phyloP scores from a whole-genome alignment of 1,140 invertebrate genomes.

The Macrobrachium rosenbergii region DNA sequence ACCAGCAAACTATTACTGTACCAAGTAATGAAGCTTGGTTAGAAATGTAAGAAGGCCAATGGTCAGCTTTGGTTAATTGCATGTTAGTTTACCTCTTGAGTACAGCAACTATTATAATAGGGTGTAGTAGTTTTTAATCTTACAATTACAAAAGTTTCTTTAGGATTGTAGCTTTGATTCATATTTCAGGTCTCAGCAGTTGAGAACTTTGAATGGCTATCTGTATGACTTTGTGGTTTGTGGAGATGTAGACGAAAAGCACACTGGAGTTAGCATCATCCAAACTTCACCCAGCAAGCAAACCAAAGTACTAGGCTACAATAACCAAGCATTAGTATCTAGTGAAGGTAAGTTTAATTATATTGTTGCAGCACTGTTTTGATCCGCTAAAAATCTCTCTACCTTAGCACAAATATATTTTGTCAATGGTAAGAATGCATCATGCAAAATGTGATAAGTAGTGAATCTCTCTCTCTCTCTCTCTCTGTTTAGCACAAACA shows the following conservation, averaged over 20 bases:
- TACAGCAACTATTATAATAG: too few species aligned
- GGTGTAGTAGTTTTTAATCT: too few species aligned
- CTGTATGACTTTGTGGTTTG: constrained; percentile 31
- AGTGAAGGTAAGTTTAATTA: constrained; percentile 31
- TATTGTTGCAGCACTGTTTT: neutral
- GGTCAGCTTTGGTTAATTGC: too few species aligned
- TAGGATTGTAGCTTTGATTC: neutral
- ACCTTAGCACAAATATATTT: too few species aligned
- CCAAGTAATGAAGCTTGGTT: too few species aligned
- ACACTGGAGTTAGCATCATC: constrained; percentile 19
- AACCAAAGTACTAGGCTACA: constrained; percentile 19
- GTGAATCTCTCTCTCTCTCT: neutral
- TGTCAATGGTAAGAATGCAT: too few species aligned
- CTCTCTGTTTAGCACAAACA: neutral
- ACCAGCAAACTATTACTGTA: too few species aligned
- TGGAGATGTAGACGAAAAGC: neutral
- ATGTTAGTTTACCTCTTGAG: too few species aligned
- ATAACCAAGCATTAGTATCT: constrained; percentile 34
- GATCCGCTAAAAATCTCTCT: neutral
- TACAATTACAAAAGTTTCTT: too few species aligned
- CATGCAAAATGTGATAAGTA: too few species aligned
- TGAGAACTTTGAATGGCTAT: neutral
- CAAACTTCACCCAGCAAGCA: neutral
- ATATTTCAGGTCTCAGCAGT: constrained; percentile 11
- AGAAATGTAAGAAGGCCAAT: too few species aligned